Conservation (phyloP, 2,888 invertebrate species). For the Nasonovia ribisnigri region DNA sequence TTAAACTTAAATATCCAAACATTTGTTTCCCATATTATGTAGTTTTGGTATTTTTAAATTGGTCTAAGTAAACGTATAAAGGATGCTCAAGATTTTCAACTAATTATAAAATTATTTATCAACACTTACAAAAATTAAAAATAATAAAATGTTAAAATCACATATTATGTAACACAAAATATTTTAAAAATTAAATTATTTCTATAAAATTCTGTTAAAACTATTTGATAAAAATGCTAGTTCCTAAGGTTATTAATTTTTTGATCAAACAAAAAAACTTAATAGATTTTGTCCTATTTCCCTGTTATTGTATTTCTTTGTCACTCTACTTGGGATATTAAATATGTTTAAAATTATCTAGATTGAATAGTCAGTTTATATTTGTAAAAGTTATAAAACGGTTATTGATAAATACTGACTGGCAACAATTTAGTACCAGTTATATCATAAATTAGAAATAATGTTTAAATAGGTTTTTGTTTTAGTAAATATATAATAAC, state of each 20-base stretch:
- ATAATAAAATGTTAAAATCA: no score
- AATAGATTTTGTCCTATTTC: not conserved
- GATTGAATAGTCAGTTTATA: not conserved
- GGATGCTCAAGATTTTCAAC: not conserved
- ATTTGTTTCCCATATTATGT: not conserved
- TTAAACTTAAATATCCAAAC: not conserved
- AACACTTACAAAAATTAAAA: no score
- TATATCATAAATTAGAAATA: no score
- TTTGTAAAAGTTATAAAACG: not conserved
- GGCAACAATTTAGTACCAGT: no score
- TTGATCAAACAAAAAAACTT: not conserved
- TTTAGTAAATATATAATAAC: no score
- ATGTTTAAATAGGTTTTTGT: no score
- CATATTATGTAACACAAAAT: no score
- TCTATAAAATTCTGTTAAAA: no score
- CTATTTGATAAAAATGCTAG: no score
- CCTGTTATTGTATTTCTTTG: not conserved
- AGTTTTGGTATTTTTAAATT: no score
- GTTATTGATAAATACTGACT: not conserved
- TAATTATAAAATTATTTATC: not conserved
- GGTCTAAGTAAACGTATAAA: not conserved
- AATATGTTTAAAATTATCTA: not conserved
- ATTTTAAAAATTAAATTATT: no score
- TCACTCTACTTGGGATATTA: not conserved
- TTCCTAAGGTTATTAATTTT: not conserved